A percentile compares a stretch with the other conserved stretches of the same genome.
These are phyloP conservation scores for Cyanistes caeruleus DNA, from an alignment of 2,113 vertebrate species.

Conservation along the genomic window DNA sequence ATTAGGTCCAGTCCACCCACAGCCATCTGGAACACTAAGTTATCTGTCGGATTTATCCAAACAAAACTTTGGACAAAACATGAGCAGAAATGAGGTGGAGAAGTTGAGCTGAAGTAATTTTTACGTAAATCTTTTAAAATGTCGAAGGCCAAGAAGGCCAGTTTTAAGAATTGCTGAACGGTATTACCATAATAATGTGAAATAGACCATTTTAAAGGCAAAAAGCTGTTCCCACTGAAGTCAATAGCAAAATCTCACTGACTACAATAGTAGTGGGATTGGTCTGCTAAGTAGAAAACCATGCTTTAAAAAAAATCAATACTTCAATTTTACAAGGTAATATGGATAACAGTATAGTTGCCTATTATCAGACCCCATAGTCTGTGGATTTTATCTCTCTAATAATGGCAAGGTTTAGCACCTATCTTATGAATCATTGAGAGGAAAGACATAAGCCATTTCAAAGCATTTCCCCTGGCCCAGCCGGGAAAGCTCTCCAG, in stretches of 20 bases:
- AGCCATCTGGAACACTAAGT: slow-evolving; percentile 46
- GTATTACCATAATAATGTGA: slow-evolving; percentile 36
- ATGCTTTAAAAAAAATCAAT: slow-evolving; percentile 66
- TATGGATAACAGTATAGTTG: slow-evolving; percentile 23
- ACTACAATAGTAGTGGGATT: slow-evolving; percentile 1
- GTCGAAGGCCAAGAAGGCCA: background rate
- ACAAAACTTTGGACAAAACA: slow-evolving; percentile 43
- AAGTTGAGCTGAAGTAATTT: slow-evolving; percentile 20
- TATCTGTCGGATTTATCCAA: slow-evolving; percentile 16
- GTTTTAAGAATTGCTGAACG: slow-evolving; percentile 23
- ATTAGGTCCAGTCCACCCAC: slow-evolving; percentile 48
- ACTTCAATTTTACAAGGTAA: slow-evolving; percentile 45
- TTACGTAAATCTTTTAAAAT: slow-evolving; percentile 19
- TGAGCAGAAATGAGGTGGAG: slow-evolving; percentile 36
- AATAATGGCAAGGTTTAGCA: slow-evolving; percentile 11
- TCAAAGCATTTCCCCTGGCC: background rate
- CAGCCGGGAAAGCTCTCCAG: background rate
- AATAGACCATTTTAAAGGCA: slow-evolving; percentile 29
- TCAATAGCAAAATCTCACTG: slow-evolving; percentile 38
- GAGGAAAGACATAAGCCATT: background rate
- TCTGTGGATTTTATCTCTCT: slow-evolving; percentile 9
- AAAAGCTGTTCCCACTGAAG: background rate
- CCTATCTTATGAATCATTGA: background rate
- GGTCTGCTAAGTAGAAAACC: slow-evolving; percentile 56
- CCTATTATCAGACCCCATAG: background rate